phyloP scores from a whole-genome alignment of 2,888 invertebrate species.

The Eurois occulta region DNA sequence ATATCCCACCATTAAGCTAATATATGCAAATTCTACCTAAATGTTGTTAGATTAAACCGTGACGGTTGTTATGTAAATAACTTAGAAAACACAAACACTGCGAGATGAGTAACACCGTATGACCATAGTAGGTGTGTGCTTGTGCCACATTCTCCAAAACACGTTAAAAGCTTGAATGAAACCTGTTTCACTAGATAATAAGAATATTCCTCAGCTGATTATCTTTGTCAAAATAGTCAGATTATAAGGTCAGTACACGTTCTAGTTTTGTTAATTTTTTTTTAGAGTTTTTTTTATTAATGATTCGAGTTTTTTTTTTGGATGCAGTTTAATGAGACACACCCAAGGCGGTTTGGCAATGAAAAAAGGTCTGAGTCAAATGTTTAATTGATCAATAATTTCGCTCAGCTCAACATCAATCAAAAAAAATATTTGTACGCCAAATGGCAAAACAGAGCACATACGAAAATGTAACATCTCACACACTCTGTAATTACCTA shows the following conservation, averaged over 20 bases:
- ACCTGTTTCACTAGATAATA: conserved; percentile 58
- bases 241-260: conserved; percentile 37
- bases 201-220: conserved; percentile 56
- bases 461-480: too few relatives aligned
- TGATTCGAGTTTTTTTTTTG: background rate
- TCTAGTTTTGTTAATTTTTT: conserved; percentile 11
- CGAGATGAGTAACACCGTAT: conserved; percentile 54
- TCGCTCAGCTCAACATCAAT: background rate
- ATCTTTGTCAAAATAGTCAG: conserved; percentile 53
- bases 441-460: too few relatives aligned
- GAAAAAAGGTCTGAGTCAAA: background rate
- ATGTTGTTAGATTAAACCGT: conserved; percentile 9
- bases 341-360: background rate
- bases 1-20: background rate
- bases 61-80: conserved; percentile 52
- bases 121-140: conserved; percentile 46
- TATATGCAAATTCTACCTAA: conserved; percentile 27
- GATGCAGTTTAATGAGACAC: background rate
- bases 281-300: background rate
- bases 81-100: conserved; percentile 58
- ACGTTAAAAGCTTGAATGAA: conserved; percentile 58
- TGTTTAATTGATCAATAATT: background rate
- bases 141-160: conserved; percentile 63
- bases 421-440: background rate
- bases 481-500: too few relatives aligned